A percentile compares a stretch with the other conserved stretches of the same genome.
Conservation (phyloP, 2,888 invertebrate species). For the Sesia apiformis region DNA sequence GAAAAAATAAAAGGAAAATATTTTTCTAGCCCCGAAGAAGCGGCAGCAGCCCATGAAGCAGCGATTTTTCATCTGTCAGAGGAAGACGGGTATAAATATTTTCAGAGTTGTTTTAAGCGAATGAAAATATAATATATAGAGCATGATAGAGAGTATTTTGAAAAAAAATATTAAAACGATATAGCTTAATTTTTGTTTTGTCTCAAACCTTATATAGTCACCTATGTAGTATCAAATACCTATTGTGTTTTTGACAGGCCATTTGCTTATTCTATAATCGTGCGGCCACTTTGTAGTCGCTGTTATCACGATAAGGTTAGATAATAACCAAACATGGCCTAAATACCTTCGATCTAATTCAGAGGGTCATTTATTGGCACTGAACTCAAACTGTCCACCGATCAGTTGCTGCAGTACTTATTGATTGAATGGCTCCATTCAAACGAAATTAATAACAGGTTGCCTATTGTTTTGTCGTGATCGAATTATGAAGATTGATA, state of each 20-base stretch:
- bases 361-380: constrained; percentile 50
- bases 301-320: constrained; percentile 32
- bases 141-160: too few relatives aligned
- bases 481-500: constrained; percentile 20
- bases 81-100: too few relatives aligned
- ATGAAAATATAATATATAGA: too few relatives aligned
- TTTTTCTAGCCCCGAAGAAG: too few relatives aligned
- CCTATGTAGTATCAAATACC: constrained; percentile 24
- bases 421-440: constrained; percentile 31
- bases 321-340: constrained; percentile 26
- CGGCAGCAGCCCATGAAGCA: too few relatives aligned
- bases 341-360: constrained; percentile 32
- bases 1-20: too few relatives aligned
- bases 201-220: too few relatives aligned
- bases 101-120: too few relatives aligned
- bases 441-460: constrained; percentile 18
- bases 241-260: constrained; percentile 51
- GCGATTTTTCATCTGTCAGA: too few relatives aligned
- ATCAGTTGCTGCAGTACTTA: constrained; percentile 7
- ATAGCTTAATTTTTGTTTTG: too few relatives aligned
- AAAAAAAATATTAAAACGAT: too few relatives aligned
- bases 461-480: constrained; percentile 18
- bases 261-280: constrained; percentile 39
- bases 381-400: constrained; percentile 58
- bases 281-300: constrained; percentile 15